A percentile compares a stretch with the other conserved stretches of the same genome.
These are phyloP conservation scores for Paraplagusia blochii DNA, from an alignment of 2,113 vertebrate species.

Conservation along the genomic window DNA sequence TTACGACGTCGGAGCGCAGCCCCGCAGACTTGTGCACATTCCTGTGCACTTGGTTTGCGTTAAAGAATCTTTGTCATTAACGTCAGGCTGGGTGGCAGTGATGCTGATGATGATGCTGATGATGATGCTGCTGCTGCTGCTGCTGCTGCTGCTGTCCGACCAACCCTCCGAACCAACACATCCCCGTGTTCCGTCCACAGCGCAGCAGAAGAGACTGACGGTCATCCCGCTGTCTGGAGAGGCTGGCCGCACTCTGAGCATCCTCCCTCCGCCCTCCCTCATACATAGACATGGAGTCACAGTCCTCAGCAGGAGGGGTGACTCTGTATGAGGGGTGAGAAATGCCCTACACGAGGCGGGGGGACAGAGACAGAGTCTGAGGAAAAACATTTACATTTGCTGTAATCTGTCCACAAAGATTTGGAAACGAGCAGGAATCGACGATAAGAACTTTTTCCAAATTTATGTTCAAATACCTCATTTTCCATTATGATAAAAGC, in stretches of 20 bases:
- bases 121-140: conserved; percentile 37
- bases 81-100: conserved; percentile 56
- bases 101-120: conserved; percentile 41
- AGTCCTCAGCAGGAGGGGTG: conserved; percentile 33
- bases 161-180: conserved; percentile 36
- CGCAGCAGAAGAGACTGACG: conserved; percentile 40
- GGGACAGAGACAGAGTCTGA: too few relatives aligned
- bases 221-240: conserved; percentile 39
- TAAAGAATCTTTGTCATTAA: conserved; percentile 61
- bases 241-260: conserved; percentile 47
- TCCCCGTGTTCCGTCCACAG: conserved; percentile 41
- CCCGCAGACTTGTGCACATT: conserved; percentile 62
- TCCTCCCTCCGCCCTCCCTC: conserved; percentile 45
- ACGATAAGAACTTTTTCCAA: too few relatives aligned
- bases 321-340: conserved; percentile 37
- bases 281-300: conserved; percentile 61
- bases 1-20: conserved; percentile 31
- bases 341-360: conserved; percentile 38
- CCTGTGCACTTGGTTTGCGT: conserved; percentile 59
- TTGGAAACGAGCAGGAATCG: too few relatives aligned
- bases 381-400: too few relatives aligned
- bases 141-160: conserved; percentile 34
- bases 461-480: too few relatives aligned
- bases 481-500: too few relatives aligned
- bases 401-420: too few relatives aligned